Base-by-base conservation (phyloP, 92 coral and sea anemone species). In the Virgularia gustaviana region DNA sequence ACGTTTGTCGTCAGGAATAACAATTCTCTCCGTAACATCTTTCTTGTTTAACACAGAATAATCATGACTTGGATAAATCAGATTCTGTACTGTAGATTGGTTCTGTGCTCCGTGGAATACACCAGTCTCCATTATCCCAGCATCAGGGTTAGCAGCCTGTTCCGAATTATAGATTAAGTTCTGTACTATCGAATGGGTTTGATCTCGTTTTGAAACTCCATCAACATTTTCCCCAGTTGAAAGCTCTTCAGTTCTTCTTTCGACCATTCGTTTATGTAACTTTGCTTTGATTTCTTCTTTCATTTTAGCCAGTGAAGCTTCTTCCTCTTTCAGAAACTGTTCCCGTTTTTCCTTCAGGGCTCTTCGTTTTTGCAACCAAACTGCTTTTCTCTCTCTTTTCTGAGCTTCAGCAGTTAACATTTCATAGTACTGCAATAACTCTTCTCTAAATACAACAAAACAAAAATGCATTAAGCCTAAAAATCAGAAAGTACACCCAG, bases 341-440 rank as follows among this genome's bases (percentile, higher is more conserved):
- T 73, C 61, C 53, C 99, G 75, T 27, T 79, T 55, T 7, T 73
- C 57, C 63, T 89, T 77, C 55, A 89, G 80, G 41, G 84, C 74
- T 43, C 77, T 84, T n/a, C 99, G 87, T 42, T 75, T 79, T 49
- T 85, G 81, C 39, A 52, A 53, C 99, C 99, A 94, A 38, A 86
- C 80, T 8, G 99, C 96, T 3, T 83, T 90, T 18, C 75, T 68
- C 44, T 94, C 96, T 9, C 99, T 73, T 27, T 72, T 72, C 24
- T 89, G 90, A 57, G 86, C 80, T 49, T 89, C 95, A 16, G 85
- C 79, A 27, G 58, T 83, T 8, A 94, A 78, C 57, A 82, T 83
- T 16, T 89, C 94, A 43, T 94, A 94, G 85, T 94, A 89, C 56
- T 78, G 89, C 68, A 89, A 86, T 39, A 94, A 57, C 15, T 94